Base-by-base conservation (phyloP, 2,113 vertebrate species). In the Phrynosoma blainvillii region DNA sequence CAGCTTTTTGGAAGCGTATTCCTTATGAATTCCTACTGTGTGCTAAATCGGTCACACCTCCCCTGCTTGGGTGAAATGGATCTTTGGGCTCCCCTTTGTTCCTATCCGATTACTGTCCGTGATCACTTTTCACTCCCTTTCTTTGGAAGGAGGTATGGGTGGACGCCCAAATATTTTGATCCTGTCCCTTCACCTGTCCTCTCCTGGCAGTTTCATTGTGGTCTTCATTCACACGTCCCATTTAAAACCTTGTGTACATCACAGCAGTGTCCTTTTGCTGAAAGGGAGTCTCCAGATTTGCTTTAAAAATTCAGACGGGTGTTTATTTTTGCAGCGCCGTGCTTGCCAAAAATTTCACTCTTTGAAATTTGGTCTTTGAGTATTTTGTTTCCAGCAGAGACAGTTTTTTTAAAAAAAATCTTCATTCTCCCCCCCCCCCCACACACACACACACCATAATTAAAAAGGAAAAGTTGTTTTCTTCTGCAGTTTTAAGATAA, bases 81-180 rank as follows among this genome's bases (percentile, higher is more conserved):
- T 89, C 87, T 92, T 62, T 93, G 94, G 89, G 87, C 92, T 86
- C 54, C 87, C 92, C 10, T 0, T 87, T 92, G 89, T 90, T 95
- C 89, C 88, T 91, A 90, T 79, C 85, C n/a, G 23, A 6, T 25
- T 87, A 86, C 92, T 92, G 89, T 94, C 93, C 25, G 32, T 95
- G 95, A 94, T 95, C 92, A 89, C 76, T 92, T 94, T 94, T 94
- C 80, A 0, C 92, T 93, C 88, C 91, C 91, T 79, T 87, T 81
- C 87, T 92, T 87, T 76, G 74, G 79, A 40, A 62, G n/a, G 89
- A 76, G 87, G 90, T 54, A 83, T 79, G 89, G 87, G 89, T 92
- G 94, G 88, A 81, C 18, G 59, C 59, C 4, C 59, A 16, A 62
- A 16, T 16, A 18, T 62, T 62, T 62, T 62, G 59, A 62, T 62